Evolutionary conservation across 2,113 vertebrate species (phyloP).

Genomic region (Cairina moschata): DNA sequence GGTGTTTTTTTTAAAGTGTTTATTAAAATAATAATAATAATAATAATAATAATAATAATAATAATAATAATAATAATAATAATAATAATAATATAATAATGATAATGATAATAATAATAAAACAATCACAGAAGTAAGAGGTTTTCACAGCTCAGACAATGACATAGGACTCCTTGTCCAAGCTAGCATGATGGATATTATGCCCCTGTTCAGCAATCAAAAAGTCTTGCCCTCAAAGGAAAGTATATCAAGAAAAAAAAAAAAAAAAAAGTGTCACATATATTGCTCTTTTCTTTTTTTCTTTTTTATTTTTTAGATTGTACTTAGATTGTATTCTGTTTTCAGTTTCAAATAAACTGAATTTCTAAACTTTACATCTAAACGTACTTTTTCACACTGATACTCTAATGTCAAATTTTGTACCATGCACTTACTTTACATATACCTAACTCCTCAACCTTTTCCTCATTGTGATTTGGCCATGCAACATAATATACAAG

Average conservation of each 20-base stretch:
- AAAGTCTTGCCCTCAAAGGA: background rate
- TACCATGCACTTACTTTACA: background rate
- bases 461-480: background rate
- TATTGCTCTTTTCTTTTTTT: background rate
- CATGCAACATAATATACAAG: background rate
- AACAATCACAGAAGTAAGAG: background rate
- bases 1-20: accelerated
- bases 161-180: background rate
- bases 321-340: background rate
- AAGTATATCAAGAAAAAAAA: background rate
- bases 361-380: background rate
- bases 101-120: too few species aligned
- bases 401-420: background rate
- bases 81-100: too few species aligned
- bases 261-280: background rate
- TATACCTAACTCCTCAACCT: background rate
- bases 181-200: accelerated
- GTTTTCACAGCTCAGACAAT: background rate
- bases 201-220: background rate
- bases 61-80: too few species aligned
- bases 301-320: accelerated
- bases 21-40: background rate
- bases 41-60: too few species aligned
- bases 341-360: background rate
- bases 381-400: background rate